These are phyloP conservation scores for Cerceris rybyensis DNA, from an alignment of 2,888 invertebrate genomes.

Conservation along the genomic window DNA sequence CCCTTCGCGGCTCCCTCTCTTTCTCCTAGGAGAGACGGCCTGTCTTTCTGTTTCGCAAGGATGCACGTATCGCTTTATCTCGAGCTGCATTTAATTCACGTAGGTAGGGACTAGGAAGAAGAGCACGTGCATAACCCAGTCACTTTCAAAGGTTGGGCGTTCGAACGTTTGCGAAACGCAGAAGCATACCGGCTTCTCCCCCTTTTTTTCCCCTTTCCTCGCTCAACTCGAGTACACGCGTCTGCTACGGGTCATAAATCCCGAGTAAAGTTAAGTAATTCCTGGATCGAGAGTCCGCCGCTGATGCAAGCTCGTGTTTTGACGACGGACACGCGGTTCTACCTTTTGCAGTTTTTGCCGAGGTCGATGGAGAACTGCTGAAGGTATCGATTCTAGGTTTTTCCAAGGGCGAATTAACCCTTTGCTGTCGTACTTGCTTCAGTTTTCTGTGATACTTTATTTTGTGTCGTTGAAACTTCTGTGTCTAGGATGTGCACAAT, in stretches of 20 bases:
- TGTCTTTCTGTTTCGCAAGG: slow-evolving; percentile 64
- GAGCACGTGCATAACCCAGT: slow-evolving; percentile 71
- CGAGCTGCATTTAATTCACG: slow-evolving; percentile 68
- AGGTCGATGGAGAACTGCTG: no score
- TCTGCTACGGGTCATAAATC: slow-evolving; percentile 60
- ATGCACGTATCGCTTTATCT: slow-evolving; percentile 70
- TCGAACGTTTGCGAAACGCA: slow-evolving; percentile 70
- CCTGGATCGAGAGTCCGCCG: slow-evolving; percentile 46
- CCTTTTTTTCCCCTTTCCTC: slow-evolving; percentile 21
- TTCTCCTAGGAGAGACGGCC: slow-evolving; percentile 42
- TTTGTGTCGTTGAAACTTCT: no score
- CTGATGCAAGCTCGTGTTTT: slow-evolving; percentile 51
- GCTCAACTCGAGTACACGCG: slow-evolving; percentile 37
- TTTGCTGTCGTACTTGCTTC: no score
- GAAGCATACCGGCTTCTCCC: slow-evolving; percentile 57
- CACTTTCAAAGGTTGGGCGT: slow-evolving; percentile 71
- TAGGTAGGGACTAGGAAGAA: slow-evolving; percentile 70
- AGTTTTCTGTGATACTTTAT: no score
- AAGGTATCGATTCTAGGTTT: no score
- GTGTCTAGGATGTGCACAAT: no score
- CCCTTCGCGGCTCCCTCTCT: slow-evolving; percentile 16
- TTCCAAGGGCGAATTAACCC: no score
- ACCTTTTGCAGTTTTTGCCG: neutral
- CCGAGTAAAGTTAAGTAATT: slow-evolving; percentile 60
- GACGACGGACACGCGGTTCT: slow-evolving; percentile 27